Conservation (phyloP, 2,888 invertebrate genomes). For the Petrolisthes cinctipes region DNA sequence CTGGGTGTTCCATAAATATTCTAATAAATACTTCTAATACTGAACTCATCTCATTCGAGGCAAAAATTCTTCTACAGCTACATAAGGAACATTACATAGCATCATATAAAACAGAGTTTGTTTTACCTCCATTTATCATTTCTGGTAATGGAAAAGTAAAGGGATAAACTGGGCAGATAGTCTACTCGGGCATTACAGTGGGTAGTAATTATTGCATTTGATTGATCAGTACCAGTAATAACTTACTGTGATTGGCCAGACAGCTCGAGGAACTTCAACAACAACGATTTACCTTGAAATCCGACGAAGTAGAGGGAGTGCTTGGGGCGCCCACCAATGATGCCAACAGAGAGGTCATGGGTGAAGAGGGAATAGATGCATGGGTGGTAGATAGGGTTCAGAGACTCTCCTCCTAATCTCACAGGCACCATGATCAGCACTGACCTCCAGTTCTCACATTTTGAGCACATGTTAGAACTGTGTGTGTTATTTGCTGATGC, state of each 20-base stretch:
- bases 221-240: too few relatives aligned
- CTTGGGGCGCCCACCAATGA: slow-evolving; percentile 92
- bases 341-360: slow-evolving; percentile 86
- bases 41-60: too few relatives aligned
- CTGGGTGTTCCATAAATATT: too few relatives aligned
- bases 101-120: too few relatives aligned
- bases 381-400: slow-evolving; percentile 86
- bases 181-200: too few relatives aligned
- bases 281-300: slow-evolving; percentile 77
- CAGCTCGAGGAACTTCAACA: neutral
- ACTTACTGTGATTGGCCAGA: too few relatives aligned
- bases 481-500: too few relatives aligned
- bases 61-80: too few relatives aligned
- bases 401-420: slow-evolving; percentile 86
- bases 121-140: too few relatives aligned
- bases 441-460: slow-evolving; percentile 76
- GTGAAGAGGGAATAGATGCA: slow-evolving; percentile 85
- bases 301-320: slow-evolving; percentile 95
- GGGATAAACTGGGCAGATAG: neutral
- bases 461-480: slow-evolving; percentile 17
- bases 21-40: too few relatives aligned
- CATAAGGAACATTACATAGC: too few relatives aligned
- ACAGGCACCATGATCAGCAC: slow-evolving; percentile 87
- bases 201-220: too few relatives aligned
- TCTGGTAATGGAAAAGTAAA: neutral